Evolutionary conservation across 2,888 invertebrate species (phyloP).

Genomic region (Tenthredo notha): DNA sequence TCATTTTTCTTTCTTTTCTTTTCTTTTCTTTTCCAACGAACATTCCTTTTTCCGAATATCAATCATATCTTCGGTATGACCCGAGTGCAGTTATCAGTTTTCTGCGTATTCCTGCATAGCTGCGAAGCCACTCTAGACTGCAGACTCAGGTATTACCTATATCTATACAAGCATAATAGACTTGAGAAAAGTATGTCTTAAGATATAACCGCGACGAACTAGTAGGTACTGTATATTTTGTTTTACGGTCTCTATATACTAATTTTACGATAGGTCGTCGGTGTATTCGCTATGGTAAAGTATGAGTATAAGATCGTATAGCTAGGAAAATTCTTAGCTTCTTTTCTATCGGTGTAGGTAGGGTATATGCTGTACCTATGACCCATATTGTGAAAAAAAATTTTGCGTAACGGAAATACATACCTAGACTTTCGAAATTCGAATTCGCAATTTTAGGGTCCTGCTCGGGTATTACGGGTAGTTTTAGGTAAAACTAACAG

Average conservation of each 20-base stretch:
- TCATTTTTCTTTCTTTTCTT: neutral
- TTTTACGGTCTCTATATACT: neutral
- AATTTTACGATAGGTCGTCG: neutral
- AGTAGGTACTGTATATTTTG: neutral
- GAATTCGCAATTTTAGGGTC: slow-evolving; percentile 38
- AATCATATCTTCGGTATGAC: neutral
- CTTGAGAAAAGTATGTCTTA: neutral
- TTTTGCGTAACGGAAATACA: neutral
- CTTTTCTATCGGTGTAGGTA: neutral
- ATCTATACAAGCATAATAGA: neutral
- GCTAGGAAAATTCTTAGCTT: neutral
- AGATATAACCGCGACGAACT: slow-evolving; percentile 1
- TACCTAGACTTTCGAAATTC: neutral
- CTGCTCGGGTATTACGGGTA: neutral
- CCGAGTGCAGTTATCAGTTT: neutral
- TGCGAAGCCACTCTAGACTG: neutral
- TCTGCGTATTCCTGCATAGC: neutral
- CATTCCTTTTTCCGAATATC: neutral
- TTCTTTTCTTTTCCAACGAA: neutral
- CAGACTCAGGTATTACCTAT: neutral
- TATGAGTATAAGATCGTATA: too few species aligned
- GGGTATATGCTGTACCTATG: neutral
- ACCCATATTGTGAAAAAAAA: neutral
- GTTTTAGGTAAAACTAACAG: neutral
- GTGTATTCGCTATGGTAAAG: neutral